Conservation (phyloP, 2,113 vertebrate genomes). For the Spea bombifrons region DNA sequence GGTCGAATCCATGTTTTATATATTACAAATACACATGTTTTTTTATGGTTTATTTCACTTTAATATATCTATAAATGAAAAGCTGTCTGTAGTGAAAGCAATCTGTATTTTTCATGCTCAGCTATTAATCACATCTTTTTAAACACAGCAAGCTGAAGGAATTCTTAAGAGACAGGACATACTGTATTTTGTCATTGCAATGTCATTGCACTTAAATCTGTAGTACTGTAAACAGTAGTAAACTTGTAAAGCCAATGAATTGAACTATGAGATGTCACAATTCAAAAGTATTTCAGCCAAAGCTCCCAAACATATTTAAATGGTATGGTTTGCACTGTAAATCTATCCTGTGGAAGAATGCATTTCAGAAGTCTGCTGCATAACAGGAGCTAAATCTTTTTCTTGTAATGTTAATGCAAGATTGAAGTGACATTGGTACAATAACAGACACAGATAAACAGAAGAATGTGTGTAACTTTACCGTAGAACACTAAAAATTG, state of each 20-base stretch:
- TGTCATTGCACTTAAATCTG: conserved; percentile 37
- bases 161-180: conserved; percentile 39
- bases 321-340: conserved; percentile 5
- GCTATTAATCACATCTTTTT: conserved; percentile 38
- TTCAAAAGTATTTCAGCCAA: conserved; percentile 9
- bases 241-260: conserved; percentile 32
- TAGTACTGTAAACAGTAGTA: conserved; percentile 39
- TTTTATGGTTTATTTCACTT: conserved; percentile 7
- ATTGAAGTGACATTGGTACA: too few species aligned
- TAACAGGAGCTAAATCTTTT: not conserved
- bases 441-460: too few species aligned
- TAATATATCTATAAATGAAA: conserved; percentile 29
- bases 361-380: not conserved
- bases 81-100: conserved; percentile 36
- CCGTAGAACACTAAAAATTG: too few species aligned
- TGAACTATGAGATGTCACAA: conserved; percentile 33
- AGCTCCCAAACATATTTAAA: conserved; percentile 25
- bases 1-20: too few species aligned
- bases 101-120: conserved; percentile 39
- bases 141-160: conserved; percentile 32
- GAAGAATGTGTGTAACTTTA: too few species aligned
- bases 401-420: too few species aligned
- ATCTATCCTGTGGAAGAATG: not conserved
- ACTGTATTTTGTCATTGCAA: conserved; percentile 39
- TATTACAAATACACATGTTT: conserved; percentile 1